Base-by-base conservation (phyloP, 2,888 invertebrate species). In the Gymnoscelis rufifasciata region DNA sequence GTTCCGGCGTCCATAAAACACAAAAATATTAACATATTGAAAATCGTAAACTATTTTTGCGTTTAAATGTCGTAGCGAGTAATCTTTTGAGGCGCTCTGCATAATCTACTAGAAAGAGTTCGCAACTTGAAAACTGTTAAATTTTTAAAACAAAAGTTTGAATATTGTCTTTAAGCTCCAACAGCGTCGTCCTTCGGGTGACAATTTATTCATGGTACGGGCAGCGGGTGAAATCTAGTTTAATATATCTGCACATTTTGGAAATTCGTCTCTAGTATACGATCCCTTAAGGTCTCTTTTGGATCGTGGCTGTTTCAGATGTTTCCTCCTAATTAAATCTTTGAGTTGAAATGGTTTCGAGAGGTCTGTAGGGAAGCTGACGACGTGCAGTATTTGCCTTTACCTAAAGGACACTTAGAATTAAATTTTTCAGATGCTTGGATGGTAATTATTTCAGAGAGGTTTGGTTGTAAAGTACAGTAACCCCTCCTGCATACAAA, bases 91-190 rank as follows among this genome's bases (percentile, higher is more conserved):
- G 15, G 35, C 15, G 35, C 19, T 35, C 19, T 73, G 56, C 56
- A 54, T 56, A 41, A 38, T 38, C 10, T 33, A 42, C 13, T 60
- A 61, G 64, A 66, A 71, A 73, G 69, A 69, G 54, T 70, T 68
- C 39, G 48, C 44, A 62, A 66, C 60, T 69, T 62, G 56, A 57
- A 68, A 68, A 60, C 62, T 61, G 66, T 68, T 67, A 66, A 47
- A 40, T 44, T 41, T 44, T 50, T 47, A 37, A 49, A 42, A 33
- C 35, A 15, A 42, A 44, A 45, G 54, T 51, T 47, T 51, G 47
- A 29, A 36, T 26, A 23, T 19, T 44, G 28, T 40, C 39, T 33
- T 14, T 30, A 24, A 38, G 41, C 41, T 38, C 41, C 44, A 58
- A 59, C 55, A 57, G 55, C 43, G 13, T 33, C 31, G 52, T 59